These are phyloP conservation scores for Phyllostomus hastatus DNA, from an alignment of 2,113 vertebrate species.

Conservation along the genomic window DNA sequence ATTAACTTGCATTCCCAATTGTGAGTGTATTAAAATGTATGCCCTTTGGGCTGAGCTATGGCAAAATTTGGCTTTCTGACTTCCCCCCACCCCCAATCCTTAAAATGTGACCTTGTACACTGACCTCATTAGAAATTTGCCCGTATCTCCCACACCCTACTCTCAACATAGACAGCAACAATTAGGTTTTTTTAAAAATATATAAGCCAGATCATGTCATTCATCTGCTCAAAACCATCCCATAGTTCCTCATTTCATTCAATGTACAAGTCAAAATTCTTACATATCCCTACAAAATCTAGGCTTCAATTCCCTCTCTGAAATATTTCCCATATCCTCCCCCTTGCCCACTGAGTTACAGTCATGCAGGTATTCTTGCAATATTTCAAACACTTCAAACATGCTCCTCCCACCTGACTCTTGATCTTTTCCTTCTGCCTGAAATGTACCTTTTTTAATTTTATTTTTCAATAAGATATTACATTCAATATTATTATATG, in stretches of 20 bases:
- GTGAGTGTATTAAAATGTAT: not conserved
- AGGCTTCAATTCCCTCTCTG: too few species aligned
- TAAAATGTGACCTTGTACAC: not conserved
- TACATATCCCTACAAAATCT: too few species aligned
- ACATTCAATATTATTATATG: too few species aligned
- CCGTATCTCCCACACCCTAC: not conserved
- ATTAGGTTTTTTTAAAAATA: not conserved
- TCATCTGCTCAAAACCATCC: not conserved
- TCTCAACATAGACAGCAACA: not conserved
- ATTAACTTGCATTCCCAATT: not conserved
- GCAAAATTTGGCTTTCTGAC: not conserved
- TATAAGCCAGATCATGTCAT: not conserved
- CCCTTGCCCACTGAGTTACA: too few species aligned
- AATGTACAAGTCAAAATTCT: not conserved
- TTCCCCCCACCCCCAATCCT: not conserved
- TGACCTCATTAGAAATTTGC: not conserved
- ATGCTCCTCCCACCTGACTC: too few species aligned
- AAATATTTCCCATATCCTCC: too few species aligned
- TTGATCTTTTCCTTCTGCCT: too few species aligned
- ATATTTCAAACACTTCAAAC: too few species aligned
- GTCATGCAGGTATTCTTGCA: too few species aligned
- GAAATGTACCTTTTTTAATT: too few species aligned
- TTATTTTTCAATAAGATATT: too few species aligned
- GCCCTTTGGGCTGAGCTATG: not conserved
- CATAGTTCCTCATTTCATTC: not conserved